phyloP scores from a whole-genome alignment of 2,113 vertebrate genomes.

The Hystrix cristata region DNA sequence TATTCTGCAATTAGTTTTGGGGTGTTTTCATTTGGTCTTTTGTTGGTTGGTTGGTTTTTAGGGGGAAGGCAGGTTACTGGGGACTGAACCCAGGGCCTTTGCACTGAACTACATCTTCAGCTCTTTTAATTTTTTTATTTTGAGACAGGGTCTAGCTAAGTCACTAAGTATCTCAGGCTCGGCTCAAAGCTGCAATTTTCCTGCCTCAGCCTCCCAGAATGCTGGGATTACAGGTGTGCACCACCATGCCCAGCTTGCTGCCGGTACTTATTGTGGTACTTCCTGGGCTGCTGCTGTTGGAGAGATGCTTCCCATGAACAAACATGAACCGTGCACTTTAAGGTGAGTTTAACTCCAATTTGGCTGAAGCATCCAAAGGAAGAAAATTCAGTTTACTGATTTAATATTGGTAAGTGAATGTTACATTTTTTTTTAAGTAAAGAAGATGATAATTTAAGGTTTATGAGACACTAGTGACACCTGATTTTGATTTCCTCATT shows the following conservation, averaged over 20 bases:
- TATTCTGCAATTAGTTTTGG: background rate
- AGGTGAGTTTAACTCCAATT: background rate
- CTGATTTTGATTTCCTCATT: slow-evolving; percentile 28
- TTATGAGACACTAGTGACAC: background rate
- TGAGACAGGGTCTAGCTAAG: background rate
- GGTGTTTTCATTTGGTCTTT: background rate
- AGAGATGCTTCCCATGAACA: background rate
- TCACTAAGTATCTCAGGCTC: background rate
- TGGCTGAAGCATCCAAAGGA: background rate
- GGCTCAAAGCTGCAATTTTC: background rate
- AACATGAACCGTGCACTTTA: slow-evolving; percentile 10
- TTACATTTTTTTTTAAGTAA: background rate
- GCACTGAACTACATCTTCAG: background rate
- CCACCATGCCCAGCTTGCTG: background rate
- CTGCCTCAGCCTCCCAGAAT: background rate
- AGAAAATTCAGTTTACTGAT: background rate
- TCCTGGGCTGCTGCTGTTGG: background rate
- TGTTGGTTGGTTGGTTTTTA: background rate
- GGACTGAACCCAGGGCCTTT: background rate
- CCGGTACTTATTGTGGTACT: background rate
- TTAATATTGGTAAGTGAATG: background rate
- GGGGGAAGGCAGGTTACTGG: background rate
- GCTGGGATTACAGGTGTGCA: too few relatives aligned
- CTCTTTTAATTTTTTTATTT: background rate
- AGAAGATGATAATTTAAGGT: background rate